Conservation (phyloP, 35 echinoderm and acorn worm genomes). For the Apostichopus parvimensis region DNA sequence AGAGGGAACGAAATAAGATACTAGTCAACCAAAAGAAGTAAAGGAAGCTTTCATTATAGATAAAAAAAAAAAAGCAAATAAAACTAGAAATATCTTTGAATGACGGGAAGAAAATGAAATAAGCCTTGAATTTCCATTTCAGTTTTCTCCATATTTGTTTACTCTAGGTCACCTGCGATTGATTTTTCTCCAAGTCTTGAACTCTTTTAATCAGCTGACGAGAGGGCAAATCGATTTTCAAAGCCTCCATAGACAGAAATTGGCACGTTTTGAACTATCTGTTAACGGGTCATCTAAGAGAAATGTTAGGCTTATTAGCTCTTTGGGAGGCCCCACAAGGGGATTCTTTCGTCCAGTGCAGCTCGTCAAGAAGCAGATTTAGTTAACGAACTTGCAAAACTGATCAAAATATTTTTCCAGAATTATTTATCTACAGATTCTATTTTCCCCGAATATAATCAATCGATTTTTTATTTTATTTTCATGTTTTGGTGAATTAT, state of each 20-base stretch:
- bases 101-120: not conserved
- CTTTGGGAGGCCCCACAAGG: not conserved
- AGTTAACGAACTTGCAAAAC: no score
- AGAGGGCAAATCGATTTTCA: conserved; percentile 29
- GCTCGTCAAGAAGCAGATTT: no score
- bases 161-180: conserved; percentile 9
- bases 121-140: conserved; percentile 14
- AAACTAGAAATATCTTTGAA: not conserved
- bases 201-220: conserved; percentile 12
- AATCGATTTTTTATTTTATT: no score
- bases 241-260: not conserved
- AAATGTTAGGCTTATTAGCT: conserved; percentile 41
- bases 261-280: conserved; percentile 9
- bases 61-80: not conserved
- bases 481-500: no score
- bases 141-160: not conserved
- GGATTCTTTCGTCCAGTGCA: not conserved
- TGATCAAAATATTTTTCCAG: no score
- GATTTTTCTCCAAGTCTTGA: not conserved
- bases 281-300: not conserved
- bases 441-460: no score
- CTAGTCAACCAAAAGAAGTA: not conserved
- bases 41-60: not conserved
- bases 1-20: not conserved
- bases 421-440: no score